Percentiles rank a stretch among this genome's conserved stretches.
phyloP scores from a whole-genome alignment of 2,113 vertebrate species.

The Chinchilla lanigera region DNA sequence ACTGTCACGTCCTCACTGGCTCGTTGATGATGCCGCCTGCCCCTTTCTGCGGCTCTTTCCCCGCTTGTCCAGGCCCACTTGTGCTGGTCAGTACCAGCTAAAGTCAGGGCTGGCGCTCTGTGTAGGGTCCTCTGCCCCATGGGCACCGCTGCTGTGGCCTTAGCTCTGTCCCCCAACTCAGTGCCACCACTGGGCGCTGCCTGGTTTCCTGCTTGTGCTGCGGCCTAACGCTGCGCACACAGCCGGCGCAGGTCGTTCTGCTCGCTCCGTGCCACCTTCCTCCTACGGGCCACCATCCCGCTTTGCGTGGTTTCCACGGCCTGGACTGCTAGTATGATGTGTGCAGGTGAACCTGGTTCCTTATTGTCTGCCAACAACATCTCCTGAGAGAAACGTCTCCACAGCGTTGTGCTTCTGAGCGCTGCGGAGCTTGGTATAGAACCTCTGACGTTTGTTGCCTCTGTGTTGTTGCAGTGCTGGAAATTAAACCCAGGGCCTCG shows the following conservation, averaged over 20 bases:
- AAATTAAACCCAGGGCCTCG: not conserved
- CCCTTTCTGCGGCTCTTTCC: not conserved
- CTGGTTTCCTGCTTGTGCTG: not conserved
- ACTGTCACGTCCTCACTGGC: accelerated
- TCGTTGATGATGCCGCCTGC: not conserved
- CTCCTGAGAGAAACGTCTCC: not conserved
- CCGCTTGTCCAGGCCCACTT: not conserved
- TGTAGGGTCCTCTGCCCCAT: not conserved
- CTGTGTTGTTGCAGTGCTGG: not conserved
- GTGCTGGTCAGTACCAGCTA: not conserved
- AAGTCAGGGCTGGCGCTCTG: not conserved
- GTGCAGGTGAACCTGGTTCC: not conserved
- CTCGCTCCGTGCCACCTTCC: not conserved
- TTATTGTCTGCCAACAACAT: not conserved
- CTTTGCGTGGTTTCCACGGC: not conserved
- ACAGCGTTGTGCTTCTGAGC: not conserved
- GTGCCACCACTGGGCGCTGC: not conserved
- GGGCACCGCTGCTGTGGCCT: not conserved
- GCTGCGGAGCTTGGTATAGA: not conserved
- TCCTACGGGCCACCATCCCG: not conserved
- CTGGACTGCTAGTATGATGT: not conserved
- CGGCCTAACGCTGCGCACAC: not conserved
- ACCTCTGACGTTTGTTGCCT: not conserved
- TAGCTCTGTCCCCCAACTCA: not conserved
- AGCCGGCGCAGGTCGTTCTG: not conserved